Conservation (phyloP, 2,888 invertebrate genomes). For the Brachylomia viminalis region DNA sequence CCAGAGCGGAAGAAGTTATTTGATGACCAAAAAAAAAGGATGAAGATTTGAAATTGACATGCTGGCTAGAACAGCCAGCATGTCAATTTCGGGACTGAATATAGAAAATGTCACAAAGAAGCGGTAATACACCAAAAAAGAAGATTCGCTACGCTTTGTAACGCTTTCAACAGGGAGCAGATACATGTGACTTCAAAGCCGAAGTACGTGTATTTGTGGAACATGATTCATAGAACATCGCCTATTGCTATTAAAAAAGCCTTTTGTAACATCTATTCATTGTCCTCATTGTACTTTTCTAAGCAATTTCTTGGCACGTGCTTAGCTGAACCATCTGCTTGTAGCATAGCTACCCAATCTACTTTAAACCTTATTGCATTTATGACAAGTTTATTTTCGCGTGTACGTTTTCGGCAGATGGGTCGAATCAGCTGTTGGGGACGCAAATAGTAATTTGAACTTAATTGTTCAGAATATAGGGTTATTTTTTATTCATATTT, state of each 20-base stretch:
- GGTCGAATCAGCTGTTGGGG: slow-evolving; percentile 58
- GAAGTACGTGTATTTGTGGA: slow-evolving; percentile 36
- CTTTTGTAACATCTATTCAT: slow-evolving; percentile 56
- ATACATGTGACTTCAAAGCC: background rate
- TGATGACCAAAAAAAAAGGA: no score
- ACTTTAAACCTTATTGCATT: background rate
- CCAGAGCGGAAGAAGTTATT: no score
- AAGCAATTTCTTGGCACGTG: slow-evolving; percentile 65
- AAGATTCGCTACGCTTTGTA: background rate
- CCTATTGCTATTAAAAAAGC: slow-evolving; percentile 36
- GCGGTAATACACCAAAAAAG: background rate
- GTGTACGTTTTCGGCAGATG: slow-evolving; percentile 35
- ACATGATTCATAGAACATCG: slow-evolving; percentile 30
- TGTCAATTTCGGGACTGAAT: background rate
- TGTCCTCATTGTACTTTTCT: slow-evolving; percentile 58
- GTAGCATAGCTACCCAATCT: background rate
- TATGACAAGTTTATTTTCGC: slow-evolving; percentile 13
- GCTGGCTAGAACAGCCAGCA: background rate
- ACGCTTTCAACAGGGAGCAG: background rate
- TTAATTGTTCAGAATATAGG: background rate
- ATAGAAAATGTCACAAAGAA: background rate
- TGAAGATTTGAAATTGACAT: no score
- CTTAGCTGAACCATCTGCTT: slow-evolving; percentile 58
- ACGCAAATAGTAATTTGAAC: slow-evolving; percentile 44
- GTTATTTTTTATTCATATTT: slow-evolving; percentile 54